phyloP scores from a whole-genome alignment of 2,888 invertebrate species.

The Parnassius glacialis region DNA sequence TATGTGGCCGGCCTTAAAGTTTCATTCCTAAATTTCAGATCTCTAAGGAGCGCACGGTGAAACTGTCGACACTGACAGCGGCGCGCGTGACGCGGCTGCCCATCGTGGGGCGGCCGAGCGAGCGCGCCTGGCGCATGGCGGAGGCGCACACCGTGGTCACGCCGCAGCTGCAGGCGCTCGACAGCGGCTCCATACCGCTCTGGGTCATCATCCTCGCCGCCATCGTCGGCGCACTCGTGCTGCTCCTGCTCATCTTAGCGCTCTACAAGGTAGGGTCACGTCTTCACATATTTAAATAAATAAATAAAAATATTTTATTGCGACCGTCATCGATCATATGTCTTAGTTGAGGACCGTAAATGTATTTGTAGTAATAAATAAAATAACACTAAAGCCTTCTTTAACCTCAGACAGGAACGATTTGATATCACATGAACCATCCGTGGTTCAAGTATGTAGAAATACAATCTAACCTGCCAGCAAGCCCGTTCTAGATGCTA shows the following conservation, averaged over 20 bases:
- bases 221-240: constrained; percentile 88
- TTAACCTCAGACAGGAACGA: no score
- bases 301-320: no score
- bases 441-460: no score
- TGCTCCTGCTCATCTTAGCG: constrained; percentile 88
- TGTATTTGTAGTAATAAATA: no score
- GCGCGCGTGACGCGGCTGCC: constrained; percentile 88
- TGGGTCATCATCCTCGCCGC: constrained; percentile 94
- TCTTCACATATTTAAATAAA: no score
- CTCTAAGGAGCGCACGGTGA: constrained; percentile 74
- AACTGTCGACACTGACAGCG: constrained; percentile 88
- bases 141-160: constrained; percentile 88
- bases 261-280: constrained; percentile 86
- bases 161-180: constrained; percentile 83
- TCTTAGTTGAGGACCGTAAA: no score
- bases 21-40: constrained; percentile 44
- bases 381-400: no score
- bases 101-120: constrained; percentile 83
- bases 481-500: no score
- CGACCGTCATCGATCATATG: no score
- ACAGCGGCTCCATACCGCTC: constrained; percentile 87
- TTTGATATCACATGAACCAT: no score
- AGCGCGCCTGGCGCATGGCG: constrained; percentile 79
- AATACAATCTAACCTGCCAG: no score
- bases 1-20: no score